Percentiles rank a stretch among this genome's conserved stretches.
Conservation (phyloP, 2,113 vertebrate species). For the Podarcis cretensis region DNA sequence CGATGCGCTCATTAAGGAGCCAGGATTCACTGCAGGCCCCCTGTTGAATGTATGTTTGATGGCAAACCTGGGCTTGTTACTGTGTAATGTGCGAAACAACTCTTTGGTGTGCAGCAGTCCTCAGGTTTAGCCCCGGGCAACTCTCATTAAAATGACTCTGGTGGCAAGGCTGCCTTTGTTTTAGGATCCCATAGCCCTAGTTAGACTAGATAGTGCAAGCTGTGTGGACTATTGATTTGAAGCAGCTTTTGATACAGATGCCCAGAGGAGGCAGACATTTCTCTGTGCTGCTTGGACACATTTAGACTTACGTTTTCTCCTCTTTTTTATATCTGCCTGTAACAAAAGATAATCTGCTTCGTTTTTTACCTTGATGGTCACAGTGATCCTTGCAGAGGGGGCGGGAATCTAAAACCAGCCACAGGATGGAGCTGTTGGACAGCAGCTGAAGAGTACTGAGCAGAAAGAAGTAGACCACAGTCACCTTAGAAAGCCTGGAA, state of each 20-base stretch:
- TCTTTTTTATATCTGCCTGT: neutral
- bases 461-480: neutral
- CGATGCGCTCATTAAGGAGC: neutral
- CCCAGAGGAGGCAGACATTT: neutral
- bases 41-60: neutral
- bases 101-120: neutral
- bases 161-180: neutral
- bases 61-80: neutral
- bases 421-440: conserved; percentile 61
- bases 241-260: neutral
- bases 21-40: neutral
- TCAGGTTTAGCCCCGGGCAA: neutral
- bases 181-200: neutral
- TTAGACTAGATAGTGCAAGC: neutral
- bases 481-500: neutral
- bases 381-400: neutral
- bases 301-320: neutral
- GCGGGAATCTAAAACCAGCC: conserved; percentile 37
- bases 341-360: neutral
- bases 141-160: neutral
- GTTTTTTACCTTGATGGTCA: conserved; percentile 15
- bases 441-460: conserved; percentile 15
- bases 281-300: neutral
- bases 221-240: neutral
- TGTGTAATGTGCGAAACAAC: neutral